Conservation (phyloP, 2,888 invertebrate genomes). For the Agriopis aurantiaria region DNA sequence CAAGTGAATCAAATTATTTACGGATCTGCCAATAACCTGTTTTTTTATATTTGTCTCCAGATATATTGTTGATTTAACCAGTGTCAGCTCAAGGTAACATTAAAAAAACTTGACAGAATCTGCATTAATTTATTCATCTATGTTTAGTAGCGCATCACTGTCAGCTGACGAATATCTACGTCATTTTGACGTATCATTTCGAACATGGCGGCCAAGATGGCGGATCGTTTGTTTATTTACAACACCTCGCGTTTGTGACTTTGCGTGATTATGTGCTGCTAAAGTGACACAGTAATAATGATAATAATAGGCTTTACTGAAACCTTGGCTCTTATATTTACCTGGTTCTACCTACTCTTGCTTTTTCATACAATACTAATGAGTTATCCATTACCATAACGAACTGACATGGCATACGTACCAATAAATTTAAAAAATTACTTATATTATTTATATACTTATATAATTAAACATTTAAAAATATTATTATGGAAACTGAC, state of each 20-base stretch:
- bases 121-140: background rate
- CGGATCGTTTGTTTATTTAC: constrained; percentile 74
- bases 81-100: background rate
- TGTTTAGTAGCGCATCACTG: constrained; percentile 51
- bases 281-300: constrained; percentile 38
- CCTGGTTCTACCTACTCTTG: constrained; percentile 1
- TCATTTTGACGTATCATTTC: constrained; percentile 70
- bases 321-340: constrained; percentile 36
- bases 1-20: constrained; percentile 32
- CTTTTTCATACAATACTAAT: constrained; percentile 39
- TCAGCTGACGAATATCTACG: constrained; percentile 72
- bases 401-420: background rate
- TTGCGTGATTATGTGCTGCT: constrained; percentile 26
- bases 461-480: background rate
- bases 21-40: constrained; percentile 7
- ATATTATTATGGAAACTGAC: background rate
- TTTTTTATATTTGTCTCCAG: too few relatives aligned
- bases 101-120: too few relatives aligned
- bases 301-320: constrained; percentile 24
- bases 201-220: constrained; percentile 78
- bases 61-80: too few relatives aligned
- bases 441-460: background rate
- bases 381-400: constrained; percentile 13
- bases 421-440: background rate
- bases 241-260: constrained; percentile 55